Evolutionary conservation across 2,888 invertebrate genomes (phyloP), one percentile per base, ranked within the genome.

Genomic region (Acheta domesticus): DNA sequence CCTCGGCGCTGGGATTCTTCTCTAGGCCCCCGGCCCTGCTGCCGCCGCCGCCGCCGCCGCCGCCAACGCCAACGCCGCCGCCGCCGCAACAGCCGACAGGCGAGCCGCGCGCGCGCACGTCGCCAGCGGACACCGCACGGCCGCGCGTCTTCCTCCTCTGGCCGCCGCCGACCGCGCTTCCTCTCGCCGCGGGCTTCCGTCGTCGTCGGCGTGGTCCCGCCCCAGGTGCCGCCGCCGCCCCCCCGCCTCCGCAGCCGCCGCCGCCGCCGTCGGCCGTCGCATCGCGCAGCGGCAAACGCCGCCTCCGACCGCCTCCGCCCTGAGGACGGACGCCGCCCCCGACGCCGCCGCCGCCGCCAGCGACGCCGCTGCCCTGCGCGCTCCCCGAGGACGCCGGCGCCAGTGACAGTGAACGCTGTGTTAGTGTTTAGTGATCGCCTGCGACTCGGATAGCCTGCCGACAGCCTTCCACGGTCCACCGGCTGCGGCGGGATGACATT

Each of bases 381-480:
- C n/a, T 8, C 36, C 36, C 8, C 62, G 62, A n/a, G 8, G 62
- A n/a, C 62, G 62, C 62, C 62, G 62, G 16, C 62, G 62, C 16
- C 62, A n/a, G n/a, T n/a, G 62, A 62, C 62, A 62, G 62, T 62
- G 62, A 36, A 62, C 62, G n/a, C 16, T 62, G 62, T 62, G 62
- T n/a, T 62, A n/a, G 62, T 62, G 62, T 62, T 62, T 19, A 62
- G 62, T 62, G 62, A 62, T 14, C n/a, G 62, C 14, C 16, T 62
- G 62, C 62, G 14, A 19, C 62, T 62, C 16, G 62, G 62, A 62
- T 62, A 62, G 14, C 62, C 62, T 62, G 62, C 62, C n/a, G 62
- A 14, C 14, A n/a, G n/a, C 62, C 16, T 62, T n/a, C 62, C 0
- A 19, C 62, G 16, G n/a, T 62, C 62, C 62, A 19, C 62, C n/a